phyloP scores from a whole-genome alignment of 2,888 invertebrate genomes.

The Hybos culiciformis region DNA sequence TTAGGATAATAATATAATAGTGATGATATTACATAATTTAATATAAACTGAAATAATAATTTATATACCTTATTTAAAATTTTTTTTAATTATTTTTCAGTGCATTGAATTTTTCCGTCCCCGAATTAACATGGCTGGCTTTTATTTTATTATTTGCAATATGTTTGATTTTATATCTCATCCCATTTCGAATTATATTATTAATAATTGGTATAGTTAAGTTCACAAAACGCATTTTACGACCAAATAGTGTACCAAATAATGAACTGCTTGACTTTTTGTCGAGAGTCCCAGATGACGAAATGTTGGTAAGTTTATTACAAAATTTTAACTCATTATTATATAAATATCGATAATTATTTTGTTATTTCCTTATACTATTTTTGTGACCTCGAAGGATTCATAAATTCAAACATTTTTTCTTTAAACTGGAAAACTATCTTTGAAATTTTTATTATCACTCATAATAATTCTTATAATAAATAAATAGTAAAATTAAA shows the following conservation, averaged over 20 bases:
- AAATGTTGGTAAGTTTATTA: conserved; percentile 62
- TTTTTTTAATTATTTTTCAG: conserved; percentile 38
- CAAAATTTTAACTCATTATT: background rate
- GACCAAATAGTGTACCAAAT: conserved; percentile 91
- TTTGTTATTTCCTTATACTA: too few species aligned
- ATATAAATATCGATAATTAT: background rate
- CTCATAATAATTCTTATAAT: too few species aligned
- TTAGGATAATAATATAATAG: too few species aligned
- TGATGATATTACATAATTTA: too few species aligned
- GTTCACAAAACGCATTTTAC: conserved; percentile 81
- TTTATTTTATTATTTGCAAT: conserved; percentile 61
- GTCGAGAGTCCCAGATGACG: conserved; percentile 88
- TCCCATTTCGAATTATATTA: conserved; percentile 79
- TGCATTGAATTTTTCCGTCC: conserved; percentile 92
- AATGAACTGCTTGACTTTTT: conserved; percentile 92
- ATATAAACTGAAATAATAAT: too few species aligned
- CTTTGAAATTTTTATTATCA: too few species aligned
- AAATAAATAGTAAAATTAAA: too few species aligned
- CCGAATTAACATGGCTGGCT: conserved; percentile 88
- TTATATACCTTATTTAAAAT: conserved; percentile 6
- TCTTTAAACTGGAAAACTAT: too few species aligned
- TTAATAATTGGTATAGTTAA: conserved; percentile 94
- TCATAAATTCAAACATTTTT: too few species aligned
- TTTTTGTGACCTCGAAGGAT: too few species aligned
- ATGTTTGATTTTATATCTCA: conserved; percentile 67